These are phyloP conservation scores for Stegophylla sp. DNA, from an alignment of 2,888 invertebrate genomes.

Conservation along the genomic window DNA sequence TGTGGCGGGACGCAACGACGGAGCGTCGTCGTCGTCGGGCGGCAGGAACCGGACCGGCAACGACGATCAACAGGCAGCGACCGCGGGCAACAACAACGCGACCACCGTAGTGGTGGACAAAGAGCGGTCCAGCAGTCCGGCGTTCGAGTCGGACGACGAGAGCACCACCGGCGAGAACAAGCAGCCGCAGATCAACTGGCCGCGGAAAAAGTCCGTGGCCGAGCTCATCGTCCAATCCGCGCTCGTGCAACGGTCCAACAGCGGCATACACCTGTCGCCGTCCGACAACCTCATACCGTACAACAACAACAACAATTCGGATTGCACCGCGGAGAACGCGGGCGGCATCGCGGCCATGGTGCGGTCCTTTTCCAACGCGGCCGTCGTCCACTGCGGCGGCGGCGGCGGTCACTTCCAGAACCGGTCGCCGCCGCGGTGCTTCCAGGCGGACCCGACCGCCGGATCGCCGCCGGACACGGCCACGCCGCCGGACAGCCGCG, in stretches of 20 bases:
- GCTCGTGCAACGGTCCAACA: slow-evolving; percentile 59
- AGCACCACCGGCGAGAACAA: slow-evolving; percentile 62
- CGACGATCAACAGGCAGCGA: slow-evolving; percentile 22
- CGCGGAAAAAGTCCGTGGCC: slow-evolving; percentile 65
- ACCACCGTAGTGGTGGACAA: slow-evolving; percentile 60
- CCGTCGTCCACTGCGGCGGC: not conserved
- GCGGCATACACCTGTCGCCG: slow-evolving; percentile 55
- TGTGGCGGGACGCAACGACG: slow-evolving; percentile 58
- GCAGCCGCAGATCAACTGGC: slow-evolving; percentile 61
- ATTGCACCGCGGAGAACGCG: no score
- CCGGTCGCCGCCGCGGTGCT: no score
- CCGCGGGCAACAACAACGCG: not conserved
- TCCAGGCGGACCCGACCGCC: no score
- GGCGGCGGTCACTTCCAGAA: not conserved
- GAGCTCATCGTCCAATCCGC: slow-evolving; percentile 72
- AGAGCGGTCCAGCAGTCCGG: slow-evolving; percentile 88
- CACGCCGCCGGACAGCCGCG: slow-evolving; percentile 67
- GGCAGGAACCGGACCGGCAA: not conserved
- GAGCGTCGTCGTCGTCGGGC: slow-evolving; percentile 60
- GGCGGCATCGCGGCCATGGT: not conserved
- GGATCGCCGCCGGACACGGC: slow-evolving; percentile 70
- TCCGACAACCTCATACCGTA: slow-evolving; percentile 53
- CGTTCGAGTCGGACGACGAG: slow-evolving; percentile 94
- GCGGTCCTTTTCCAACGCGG: slow-evolving; percentile 43
- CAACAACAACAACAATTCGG: not conserved